phyloP scores from a whole-genome alignment of 2,797 vertebrate species.

The Vultur gryphus region DNA sequence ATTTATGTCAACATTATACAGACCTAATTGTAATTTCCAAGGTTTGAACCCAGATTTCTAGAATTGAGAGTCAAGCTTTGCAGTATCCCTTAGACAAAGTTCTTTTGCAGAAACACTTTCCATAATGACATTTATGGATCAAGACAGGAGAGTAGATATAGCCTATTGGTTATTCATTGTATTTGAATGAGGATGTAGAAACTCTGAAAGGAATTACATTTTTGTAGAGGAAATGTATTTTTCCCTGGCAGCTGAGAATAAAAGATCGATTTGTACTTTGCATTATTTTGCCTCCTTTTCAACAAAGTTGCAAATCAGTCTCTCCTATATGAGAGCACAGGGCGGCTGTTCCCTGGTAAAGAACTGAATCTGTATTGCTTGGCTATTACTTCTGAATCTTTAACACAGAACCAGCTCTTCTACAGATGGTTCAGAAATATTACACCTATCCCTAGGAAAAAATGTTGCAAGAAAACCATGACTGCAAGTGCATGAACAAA shows the following conservation, averaged over 20 bases:
- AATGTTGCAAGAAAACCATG: background rate
- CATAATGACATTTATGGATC: background rate
- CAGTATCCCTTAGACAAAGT: background rate
- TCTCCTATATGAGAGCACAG: background rate
- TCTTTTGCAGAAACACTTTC: background rate
- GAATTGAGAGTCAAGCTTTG: background rate
- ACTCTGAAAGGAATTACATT: background rate
- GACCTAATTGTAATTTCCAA: background rate
- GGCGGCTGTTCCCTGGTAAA: background rate
- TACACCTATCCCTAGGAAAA: background rate
- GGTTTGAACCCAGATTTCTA: background rate
- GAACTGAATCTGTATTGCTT: background rate
- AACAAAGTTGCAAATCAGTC: background rate
- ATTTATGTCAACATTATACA: background rate
- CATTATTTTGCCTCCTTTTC: background rate
- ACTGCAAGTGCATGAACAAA: background rate
- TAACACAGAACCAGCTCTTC: background rate
- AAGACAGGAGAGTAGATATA: background rate
- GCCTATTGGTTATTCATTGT: background rate
- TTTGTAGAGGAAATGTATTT: slow-evolving; percentile 15
- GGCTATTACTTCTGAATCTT: background rate
- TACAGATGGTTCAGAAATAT: background rate
- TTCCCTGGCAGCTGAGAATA: background rate
- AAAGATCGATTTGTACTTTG: background rate
- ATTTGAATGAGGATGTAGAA: background rate